phyloP scores from a whole-genome alignment of 2,113 vertebrate species.

The Paramisgurnus dabryanus region DNA sequence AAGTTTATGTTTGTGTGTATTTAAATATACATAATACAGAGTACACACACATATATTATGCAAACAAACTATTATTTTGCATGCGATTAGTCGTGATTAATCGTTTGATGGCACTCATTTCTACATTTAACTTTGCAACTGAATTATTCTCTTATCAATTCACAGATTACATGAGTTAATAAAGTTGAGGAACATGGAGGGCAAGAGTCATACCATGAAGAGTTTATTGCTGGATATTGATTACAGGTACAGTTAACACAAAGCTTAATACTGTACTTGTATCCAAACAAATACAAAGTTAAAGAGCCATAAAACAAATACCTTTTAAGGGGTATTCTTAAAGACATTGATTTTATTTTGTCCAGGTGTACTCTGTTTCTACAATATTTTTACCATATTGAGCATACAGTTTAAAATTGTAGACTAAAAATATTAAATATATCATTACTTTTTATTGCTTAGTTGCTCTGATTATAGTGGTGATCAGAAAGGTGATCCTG shows the following conservation, averaged over 20 bases:
- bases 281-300: background rate
- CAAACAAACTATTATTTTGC: too few relatives aligned
- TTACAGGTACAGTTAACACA: slow-evolving; percentile 81
- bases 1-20: too few relatives aligned
- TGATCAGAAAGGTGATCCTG: too few relatives aligned
- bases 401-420: background rate
- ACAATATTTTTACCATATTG: background rate
- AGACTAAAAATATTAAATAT: background rate
- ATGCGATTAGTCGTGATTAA: too few relatives aligned
- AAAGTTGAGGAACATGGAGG: slow-evolving; percentile 73
- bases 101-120: too few relatives aligned
- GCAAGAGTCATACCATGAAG: slow-evolving; percentile 69
- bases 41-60: too few relatives aligned
- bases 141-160: slow-evolving; percentile 44
- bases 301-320: background rate
- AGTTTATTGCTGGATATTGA: slow-evolving; percentile 95
- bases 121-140: background rate
- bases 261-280: background rate
- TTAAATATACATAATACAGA: too few relatives aligned
- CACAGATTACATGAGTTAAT: slow-evolving; percentile 91
- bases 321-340: background rate
- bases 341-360: too few relatives aligned
- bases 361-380: background rate
- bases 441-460: background rate
- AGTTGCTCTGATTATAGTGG: background rate